Conservation (phyloP, 2,888 invertebrate genomes). For the Cremastinae sp. region DNA sequence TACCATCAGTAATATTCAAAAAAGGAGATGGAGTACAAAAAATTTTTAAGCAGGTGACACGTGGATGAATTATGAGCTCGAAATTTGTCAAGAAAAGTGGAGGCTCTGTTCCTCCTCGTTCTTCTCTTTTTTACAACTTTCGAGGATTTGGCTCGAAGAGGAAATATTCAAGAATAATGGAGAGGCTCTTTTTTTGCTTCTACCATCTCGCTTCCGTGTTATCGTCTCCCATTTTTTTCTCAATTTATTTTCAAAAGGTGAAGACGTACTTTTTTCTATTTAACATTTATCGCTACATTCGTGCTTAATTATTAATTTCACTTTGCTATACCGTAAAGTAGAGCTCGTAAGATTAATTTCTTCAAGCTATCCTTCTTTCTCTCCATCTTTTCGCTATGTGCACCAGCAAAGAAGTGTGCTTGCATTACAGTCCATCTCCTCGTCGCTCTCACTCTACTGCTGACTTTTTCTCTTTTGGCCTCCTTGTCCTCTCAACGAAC, state of each 20-base stretch:
- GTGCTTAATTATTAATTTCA: conserved; percentile 26
- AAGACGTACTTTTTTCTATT: neutral
- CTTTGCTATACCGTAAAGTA: conserved; percentile 3
- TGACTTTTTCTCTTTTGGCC: too few relatives aligned
- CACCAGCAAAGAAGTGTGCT: conserved; percentile 45
- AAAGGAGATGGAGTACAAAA: conserved; percentile 18
- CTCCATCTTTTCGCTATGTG: conserved; percentile 34
- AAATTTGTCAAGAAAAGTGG: conserved; percentile 46
- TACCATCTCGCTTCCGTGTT: neutral
- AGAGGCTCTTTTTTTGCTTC: conserved; percentile 13
- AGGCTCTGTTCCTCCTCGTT: conserved; percentile 11
- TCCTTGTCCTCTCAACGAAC: conserved; percentile 8
- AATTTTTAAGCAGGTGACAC: conserved; percentile 41
- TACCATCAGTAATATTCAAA: neutral
- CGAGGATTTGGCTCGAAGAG: conserved; percentile 32
- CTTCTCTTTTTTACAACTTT: neutral
- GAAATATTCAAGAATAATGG: conserved; percentile 43
- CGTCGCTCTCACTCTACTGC: too few relatives aligned
- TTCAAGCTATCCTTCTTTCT: conserved; percentile 5
- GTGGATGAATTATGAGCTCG: conserved; percentile 38
- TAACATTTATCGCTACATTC: conserved; percentile 14
- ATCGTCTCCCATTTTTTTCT: neutral
- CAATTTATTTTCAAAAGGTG: neutral
- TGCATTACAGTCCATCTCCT: conserved; percentile 29
- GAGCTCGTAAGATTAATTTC: conserved; percentile 30